A percentile compares a stretch with the other conserved stretches of the same genome.
These are phyloP conservation scores for Scartelaos histophorus DNA, from an alignment of 2,113 vertebrate genomes.

Conservation along the genomic window DNA sequence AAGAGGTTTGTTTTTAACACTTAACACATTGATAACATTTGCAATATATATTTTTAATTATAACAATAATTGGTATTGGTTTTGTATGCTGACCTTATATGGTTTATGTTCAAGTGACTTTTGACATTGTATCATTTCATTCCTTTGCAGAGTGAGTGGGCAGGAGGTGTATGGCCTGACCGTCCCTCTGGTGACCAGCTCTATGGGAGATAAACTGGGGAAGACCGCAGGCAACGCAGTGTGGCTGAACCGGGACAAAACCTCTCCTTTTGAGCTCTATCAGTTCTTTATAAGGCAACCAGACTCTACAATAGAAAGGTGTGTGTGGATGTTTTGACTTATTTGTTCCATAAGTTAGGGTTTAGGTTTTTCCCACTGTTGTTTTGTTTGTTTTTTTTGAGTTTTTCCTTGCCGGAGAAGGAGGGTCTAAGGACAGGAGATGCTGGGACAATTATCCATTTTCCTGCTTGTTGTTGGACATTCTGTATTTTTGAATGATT, in stretches of 20 bases:
- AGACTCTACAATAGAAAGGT: conserved; percentile 83
- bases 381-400: no score
- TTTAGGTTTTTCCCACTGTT: no score
- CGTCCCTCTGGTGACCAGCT: conserved; percentile 89
- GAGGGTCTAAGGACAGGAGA: no score
- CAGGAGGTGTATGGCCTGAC: conserved; percentile 92
- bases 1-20: no score
- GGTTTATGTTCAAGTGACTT: no score
- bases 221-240: conserved; percentile 95
- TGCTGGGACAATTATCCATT: no score
- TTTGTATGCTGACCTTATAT: background rate
- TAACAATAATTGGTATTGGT: background rate
- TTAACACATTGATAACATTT: no score
- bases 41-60: background rate
- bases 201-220: conserved; percentile 91
- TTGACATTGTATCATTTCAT: background rate
- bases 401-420: no score
- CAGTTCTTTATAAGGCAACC: conserved; percentile 92
- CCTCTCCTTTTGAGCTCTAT: conserved; percentile 93
- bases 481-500: no score
- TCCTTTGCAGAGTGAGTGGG: conserved; percentile 79
- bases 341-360: background rate
- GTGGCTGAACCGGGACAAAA: conserved; percentile 91
- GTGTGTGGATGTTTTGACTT: conserved; percentile 34
- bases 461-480: no score